Conservation (phyloP, 2,797 vertebrate genomes). For the Phataginus tetradactyla region DNA sequence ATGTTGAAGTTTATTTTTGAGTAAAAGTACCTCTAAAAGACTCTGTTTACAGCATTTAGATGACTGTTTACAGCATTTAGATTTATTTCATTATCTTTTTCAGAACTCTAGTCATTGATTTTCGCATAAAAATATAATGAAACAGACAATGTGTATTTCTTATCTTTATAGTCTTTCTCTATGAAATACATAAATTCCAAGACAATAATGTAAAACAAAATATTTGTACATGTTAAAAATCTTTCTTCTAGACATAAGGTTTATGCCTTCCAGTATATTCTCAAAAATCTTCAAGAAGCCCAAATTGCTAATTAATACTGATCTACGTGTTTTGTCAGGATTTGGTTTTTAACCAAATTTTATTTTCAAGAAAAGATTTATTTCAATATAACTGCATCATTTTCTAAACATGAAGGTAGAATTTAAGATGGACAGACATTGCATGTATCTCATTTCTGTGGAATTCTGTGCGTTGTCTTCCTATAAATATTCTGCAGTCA, state of each 20-base stretch:
- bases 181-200: not conserved
- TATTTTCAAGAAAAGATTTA: not conserved
- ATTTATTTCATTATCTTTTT: not conserved
- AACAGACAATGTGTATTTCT: not conserved
- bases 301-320: not conserved
- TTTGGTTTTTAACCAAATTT: not conserved
- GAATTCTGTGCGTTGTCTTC: not conserved
- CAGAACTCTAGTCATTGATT: not conserved
- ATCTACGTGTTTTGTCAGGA: not conserved
- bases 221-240: not conserved
- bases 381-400: not conserved
- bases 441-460: not conserved
- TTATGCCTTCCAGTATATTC: not conserved
- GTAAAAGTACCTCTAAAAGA: not conserved
- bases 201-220: not conserved
- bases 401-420: not conserved
- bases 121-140: not conserved
- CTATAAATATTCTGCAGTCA: not conserved
- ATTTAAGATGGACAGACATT: not conserved
- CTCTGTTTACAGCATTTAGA: not conserved
- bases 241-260: not conserved
- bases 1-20: not conserved
- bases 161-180: not conserved
- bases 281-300: not conserved
- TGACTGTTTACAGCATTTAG: not conserved